Evolutionary conservation across 2,888 invertebrate genomes (phyloP).

Genomic region (Neoascia interrupta): DNA sequence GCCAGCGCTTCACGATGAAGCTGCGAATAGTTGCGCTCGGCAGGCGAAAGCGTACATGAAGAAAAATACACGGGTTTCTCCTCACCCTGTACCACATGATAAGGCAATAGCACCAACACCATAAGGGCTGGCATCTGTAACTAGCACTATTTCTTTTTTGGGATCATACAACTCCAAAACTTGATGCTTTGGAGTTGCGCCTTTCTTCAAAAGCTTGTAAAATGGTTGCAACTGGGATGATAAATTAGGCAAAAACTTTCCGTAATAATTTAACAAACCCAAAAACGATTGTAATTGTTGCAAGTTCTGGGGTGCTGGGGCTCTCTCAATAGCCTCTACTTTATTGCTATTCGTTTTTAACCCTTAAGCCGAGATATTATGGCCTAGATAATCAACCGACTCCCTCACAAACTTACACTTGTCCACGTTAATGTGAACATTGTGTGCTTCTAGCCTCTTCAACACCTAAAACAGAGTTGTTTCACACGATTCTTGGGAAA

Average conservation of each 20-base stretch:
- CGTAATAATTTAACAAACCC: slow-evolving; percentile 9
- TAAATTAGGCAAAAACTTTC: slow-evolving; percentile 2
- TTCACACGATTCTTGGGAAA: too few species aligned
- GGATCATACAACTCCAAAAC: too few species aligned
- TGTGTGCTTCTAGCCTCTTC: neutral
- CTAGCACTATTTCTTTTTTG: too few species aligned
- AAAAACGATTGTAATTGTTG: slow-evolving; percentile 19
- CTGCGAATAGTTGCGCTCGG: slow-evolving; percentile 69
- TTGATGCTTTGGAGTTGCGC: too few species aligned
- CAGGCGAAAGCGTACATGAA: slow-evolving; percentile 36
- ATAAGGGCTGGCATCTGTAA: too few species aligned
- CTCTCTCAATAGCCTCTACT: slow-evolving; percentile 18
- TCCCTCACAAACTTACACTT: slow-evolving; percentile 23
- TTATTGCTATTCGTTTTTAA: slow-evolving; percentile 2
- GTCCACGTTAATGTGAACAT: slow-evolving; percentile 7
- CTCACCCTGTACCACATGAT: slow-evolving; percentile 41
- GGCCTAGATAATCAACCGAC: slow-evolving; percentile 2
- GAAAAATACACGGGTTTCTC: slow-evolving; percentile 51
- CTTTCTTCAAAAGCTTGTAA: neutral
- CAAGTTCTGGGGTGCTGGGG: neutral
- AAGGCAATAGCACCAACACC: slow-evolving; percentile 4
- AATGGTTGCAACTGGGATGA: slow-evolving; percentile 1
- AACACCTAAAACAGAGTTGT: too few species aligned
- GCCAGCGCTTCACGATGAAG: slow-evolving; percentile 74
- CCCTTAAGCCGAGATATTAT: slow-evolving; percentile 1